A percentile compares a stretch with the other conserved stretches of the same genome.
Evolutionary conservation across 2,113 vertebrate species (phyloP).

Genomic region (Sterrhoptilus dennistouni): DNA sequence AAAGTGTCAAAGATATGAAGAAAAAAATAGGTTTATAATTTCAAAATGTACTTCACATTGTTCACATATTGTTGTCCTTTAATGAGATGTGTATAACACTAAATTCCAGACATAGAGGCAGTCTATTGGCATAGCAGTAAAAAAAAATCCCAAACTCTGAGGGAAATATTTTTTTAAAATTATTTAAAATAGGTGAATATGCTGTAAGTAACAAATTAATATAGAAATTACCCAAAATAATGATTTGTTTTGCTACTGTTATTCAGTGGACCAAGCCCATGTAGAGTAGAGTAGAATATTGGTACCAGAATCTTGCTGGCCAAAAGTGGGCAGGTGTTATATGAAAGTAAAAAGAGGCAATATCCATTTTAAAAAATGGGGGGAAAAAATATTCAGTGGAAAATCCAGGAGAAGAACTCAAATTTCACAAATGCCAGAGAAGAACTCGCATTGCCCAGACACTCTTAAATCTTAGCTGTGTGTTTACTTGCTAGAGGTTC

Average conservation of each 20-base stretch:
- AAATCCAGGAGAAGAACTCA: not conserved
- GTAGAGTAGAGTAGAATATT: not conserved
- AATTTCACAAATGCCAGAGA: not conserved
- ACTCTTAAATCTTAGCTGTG: fast-evolving
- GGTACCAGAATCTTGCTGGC: not conserved
- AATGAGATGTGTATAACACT: not conserved
- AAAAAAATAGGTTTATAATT: not conserved
- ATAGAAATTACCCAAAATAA: not conserved
- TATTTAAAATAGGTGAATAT: not conserved
- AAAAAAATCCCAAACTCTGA: not conserved
- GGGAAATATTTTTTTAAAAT: not conserved
- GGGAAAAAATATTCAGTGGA: not conserved
- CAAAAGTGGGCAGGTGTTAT: not conserved
- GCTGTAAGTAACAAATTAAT: not conserved
- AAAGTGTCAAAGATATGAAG: not conserved
- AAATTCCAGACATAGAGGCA: not conserved
- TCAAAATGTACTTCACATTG: not conserved
- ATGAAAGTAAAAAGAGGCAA: fast-evolving
- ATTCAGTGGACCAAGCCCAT: not conserved
- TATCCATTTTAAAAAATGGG: not conserved
- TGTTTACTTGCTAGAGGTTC: not conserved
- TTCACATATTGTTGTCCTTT: not conserved
- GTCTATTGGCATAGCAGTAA: not conserved
- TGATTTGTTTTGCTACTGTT: not conserved
- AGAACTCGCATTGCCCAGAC: not conserved